Evolutionary conservation across 2,888 invertebrate genomes (phyloP), one percentile per base, ranked within the genome.

Genomic region (Sarcophaga caerulescens): DNA sequence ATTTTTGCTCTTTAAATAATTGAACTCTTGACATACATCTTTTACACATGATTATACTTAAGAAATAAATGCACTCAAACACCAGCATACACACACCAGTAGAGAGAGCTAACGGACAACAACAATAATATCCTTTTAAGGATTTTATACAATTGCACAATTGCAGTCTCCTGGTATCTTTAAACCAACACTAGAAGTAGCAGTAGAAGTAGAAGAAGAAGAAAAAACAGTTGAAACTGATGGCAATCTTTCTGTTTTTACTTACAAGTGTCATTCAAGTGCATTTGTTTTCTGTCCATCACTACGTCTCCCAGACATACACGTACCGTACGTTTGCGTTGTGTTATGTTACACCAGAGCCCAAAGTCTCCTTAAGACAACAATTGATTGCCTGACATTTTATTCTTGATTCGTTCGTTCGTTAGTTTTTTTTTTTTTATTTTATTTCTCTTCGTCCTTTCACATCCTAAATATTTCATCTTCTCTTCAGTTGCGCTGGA

Each of bases 221-320:
- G 23, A 25, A 35, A 25, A 10, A 21, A 57, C 65, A 76, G 57
- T 59, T 45, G 35, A 45, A 35, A 35, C 63, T 60, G 80, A 86
- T 81, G 80, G 74, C 69, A 77, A 83, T 81, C 80, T 77, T 79
- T 65, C 35, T 52, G 23, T 45, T 80, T 74, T 62, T 74, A 74
- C 69, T 77, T 83, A 77, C 83, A 83, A 83, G 85, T 86, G 82
- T 74, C 83, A 81, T 81, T 86, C 66, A 86, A 83, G 83, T 81
- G 77, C 83, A 84, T 83, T 83, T 80, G 75, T 74, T 81, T 65
- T 77, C 52, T 69, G 83, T 81, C 83, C 85, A 70, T 63, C 81
- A 74, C 69, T 57, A 59, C 14, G 52, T 71, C 57, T 23, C 10
- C 25, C 19, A 19, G 57, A 14, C 19, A 59, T 44, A 57, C 23